A percentile compares a stretch with the other conserved stretches of the same genome.
These are phyloP conservation scores for Capitulum mitella DNA, from an alignment of 2,888 invertebrate genomes.

Conservation along the genomic window DNA sequence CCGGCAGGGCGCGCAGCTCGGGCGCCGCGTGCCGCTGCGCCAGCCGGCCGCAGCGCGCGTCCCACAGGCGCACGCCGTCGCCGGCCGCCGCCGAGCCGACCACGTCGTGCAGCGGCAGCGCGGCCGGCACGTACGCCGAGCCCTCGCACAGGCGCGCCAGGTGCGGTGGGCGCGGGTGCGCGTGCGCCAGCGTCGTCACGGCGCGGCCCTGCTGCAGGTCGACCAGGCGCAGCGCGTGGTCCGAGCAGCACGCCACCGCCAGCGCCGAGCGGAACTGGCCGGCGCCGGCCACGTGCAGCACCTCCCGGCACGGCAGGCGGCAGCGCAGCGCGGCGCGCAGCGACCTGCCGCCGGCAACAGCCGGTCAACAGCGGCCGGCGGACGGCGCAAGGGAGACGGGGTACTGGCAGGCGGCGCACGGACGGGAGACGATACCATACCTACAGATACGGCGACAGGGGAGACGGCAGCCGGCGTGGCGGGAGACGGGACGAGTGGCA, in stretches of 20 bases:
- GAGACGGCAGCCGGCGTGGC: background rate
- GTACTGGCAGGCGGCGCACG: too few species aligned
- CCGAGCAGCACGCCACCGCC: conserved; percentile 6
- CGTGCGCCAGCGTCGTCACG: background rate
- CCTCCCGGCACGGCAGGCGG: conserved; percentile 16
- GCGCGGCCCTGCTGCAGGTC: background rate
- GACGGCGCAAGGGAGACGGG: background rate
- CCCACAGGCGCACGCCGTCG: conserved; percentile 17
- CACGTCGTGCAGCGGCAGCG: background rate
- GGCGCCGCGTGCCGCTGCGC: background rate
- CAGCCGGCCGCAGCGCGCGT: background rate
- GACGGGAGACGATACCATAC: too few species aligned
- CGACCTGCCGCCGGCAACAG: background rate
- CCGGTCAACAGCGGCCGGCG: background rate
- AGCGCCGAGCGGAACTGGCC: background rate
- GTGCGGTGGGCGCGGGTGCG: background rate
- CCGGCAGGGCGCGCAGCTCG: background rate
- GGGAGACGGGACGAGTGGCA: background rate
- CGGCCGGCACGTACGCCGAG: background rate
- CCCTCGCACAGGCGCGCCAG: conserved; percentile 9
- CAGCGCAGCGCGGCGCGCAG: background rate
- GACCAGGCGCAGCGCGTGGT: background rate
- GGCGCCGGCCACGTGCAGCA: conserved; percentile 3
- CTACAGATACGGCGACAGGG: background rate
- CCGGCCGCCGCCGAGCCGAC: background rate